A percentile compares a stretch with the other conserved stretches of the same genome.
phyloP scores from a whole-genome alignment of 2,113 vertebrate species.

The Tauraco erythrolophus region DNA sequence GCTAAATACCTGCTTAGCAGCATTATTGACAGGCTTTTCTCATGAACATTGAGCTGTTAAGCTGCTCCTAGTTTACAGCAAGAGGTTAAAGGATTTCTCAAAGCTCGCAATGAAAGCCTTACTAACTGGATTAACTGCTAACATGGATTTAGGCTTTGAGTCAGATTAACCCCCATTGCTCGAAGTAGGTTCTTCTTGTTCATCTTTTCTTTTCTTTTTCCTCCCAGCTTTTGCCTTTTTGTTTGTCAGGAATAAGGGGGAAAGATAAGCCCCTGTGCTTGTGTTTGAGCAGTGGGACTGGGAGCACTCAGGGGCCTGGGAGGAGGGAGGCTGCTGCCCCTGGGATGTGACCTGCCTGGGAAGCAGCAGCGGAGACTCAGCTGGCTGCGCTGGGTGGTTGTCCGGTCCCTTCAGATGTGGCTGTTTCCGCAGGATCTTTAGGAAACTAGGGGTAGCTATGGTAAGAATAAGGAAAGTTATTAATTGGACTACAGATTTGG shows the following conservation, averaged over 20 bases:
- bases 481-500: neutral
- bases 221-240: neutral
- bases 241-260: neutral
- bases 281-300: neutral
- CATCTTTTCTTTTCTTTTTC: neutral
- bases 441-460: neutral
- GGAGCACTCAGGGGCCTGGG: too few species aligned
- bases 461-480: neutral
- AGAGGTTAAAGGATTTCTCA: constrained; percentile 78
- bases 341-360: neutral
- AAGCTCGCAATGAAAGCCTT: constrained; percentile 74
- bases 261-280: neutral
- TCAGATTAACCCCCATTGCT: constrained; percentile 73
- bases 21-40: constrained; percentile 61
- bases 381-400: neutral
- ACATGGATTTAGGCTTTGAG: constrained; percentile 74
- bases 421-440: neutral
- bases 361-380: neutral
- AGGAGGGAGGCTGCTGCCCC: neutral
- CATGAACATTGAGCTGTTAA: constrained; percentile 61
- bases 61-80: constrained; percentile 58
- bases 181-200: constrained; percentile 57
- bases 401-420: neutral
- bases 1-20: constrained; percentile 46
- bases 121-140: constrained; percentile 79